Evolutionary conservation across 2,797 vertebrate genomes (phyloP).

Genomic region (Artibeus jamaicensis): DNA sequence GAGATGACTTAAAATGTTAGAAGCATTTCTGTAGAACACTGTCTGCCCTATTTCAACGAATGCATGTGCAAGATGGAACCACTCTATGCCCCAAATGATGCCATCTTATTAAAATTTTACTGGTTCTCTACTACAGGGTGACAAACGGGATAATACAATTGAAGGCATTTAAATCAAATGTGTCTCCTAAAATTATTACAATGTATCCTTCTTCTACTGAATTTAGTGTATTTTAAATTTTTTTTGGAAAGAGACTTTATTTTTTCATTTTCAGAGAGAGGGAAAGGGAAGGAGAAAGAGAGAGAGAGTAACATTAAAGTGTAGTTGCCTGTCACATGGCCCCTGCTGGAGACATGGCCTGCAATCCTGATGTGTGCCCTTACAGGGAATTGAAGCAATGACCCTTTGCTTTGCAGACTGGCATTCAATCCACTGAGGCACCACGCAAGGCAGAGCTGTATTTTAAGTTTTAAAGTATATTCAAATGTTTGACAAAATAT

Average conservation of each 20-base stretch:
- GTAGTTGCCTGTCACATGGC: too few species aligned
- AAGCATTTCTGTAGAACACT: not conserved
- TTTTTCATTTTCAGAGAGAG: too few species aligned
- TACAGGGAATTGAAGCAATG: too few species aligned
- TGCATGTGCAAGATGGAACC: not conserved
- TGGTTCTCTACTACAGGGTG: not conserved
- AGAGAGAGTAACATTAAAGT: too few species aligned
- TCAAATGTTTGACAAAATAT: not conserved
- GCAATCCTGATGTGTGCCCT: too few species aligned
- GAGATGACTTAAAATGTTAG: not conserved
- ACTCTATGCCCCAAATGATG: not conserved
- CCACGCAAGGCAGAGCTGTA: too few species aligned
- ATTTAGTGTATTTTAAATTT: not conserved
- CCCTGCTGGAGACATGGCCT: too few species aligned
- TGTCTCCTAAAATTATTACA: not conserved
- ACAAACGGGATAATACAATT: not conserved
- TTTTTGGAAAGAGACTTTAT: too few species aligned
- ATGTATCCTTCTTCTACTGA: not conserved
- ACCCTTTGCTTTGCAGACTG: too few species aligned
- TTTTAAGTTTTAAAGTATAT: not conserved
- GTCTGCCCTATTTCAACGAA: not conserved
- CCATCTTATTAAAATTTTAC: not conserved
- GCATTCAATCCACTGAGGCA: too few species aligned
- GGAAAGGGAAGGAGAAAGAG: too few species aligned
- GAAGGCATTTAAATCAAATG: not conserved